Evolutionary conservation across 2,888 invertebrate species (phyloP).

Genomic region (Agriopis leucophaearia): DNA sequence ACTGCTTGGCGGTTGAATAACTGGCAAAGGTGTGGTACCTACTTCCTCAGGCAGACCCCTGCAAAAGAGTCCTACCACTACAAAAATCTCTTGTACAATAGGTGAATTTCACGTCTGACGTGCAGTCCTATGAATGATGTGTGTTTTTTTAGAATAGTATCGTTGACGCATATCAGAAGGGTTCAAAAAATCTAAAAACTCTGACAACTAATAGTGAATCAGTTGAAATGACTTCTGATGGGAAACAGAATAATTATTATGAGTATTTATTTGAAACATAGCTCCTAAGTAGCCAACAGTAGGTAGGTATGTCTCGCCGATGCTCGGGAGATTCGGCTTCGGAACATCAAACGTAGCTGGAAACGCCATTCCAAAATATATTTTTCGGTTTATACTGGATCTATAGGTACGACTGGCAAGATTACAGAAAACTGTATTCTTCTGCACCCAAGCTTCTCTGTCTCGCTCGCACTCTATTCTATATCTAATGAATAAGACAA

Average conservation of each 20-base stretch:
- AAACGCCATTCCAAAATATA: neutral
- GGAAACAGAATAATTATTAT: neutral
- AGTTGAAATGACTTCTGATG: neutral
- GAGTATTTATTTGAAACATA: conserved; percentile 13
- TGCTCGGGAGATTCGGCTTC: conserved; percentile 8
- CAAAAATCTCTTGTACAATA: too few species aligned
- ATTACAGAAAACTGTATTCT: too few species aligned
- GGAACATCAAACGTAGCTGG: neutral
- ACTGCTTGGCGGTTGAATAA: too few species aligned
- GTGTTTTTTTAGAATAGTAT: neutral
- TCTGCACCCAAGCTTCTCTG: too few species aligned
- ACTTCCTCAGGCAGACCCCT: too few species aligned
- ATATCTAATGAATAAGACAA: too few species aligned
- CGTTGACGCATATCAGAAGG: neutral
- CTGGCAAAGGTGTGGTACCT: too few species aligned
- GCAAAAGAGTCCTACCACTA: too few species aligned
- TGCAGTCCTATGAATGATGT: too few species aligned
- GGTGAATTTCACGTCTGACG: too few species aligned
- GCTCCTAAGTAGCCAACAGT: conserved; percentile 21
- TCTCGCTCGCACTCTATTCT: too few species aligned
- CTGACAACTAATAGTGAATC: neutral
- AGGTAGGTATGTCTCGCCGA: conserved; percentile 14
- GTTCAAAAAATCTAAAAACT: neutral
- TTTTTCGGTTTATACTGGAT: neutral
- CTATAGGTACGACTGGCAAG: too few species aligned